Conservation (phyloP, 2,797 vertebrate genomes). For the Meda fulgida region DNA sequence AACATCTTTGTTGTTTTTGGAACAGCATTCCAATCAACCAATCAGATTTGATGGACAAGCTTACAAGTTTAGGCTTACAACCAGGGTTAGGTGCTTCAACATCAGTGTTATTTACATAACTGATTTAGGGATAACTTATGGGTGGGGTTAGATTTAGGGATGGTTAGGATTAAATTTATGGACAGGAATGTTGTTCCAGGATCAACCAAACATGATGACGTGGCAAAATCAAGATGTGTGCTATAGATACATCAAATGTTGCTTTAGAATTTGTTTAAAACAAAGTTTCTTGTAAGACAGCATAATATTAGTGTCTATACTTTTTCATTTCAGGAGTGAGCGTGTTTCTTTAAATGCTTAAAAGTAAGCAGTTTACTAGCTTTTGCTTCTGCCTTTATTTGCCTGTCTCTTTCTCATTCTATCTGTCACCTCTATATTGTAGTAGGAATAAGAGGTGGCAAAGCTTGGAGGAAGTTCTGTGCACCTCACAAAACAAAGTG, state of each 20-base stretch:
- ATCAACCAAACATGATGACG: too few relatives aligned
- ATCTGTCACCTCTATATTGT: slow-evolving; percentile 76
- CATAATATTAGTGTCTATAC: neutral
- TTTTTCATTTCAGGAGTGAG: neutral
- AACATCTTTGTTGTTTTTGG: too few relatives aligned
- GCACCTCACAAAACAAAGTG: slow-evolving; percentile 74
- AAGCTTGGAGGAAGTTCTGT: slow-evolving; percentile 75
- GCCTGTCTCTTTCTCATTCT: slow-evolving; percentile 59
- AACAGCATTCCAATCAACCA: too few relatives aligned
- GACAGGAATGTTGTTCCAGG: too few relatives aligned
- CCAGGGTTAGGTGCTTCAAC: too few relatives aligned
- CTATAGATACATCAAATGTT: neutral
- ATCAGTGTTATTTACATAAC: too few relatives aligned
- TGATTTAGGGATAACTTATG: too few relatives aligned
- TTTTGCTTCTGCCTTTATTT: slow-evolving; percentile 35
- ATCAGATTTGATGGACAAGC: too few relatives aligned
- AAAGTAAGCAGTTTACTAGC: slow-evolving; percentile 44
- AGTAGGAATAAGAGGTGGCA: slow-evolving; percentile 78
- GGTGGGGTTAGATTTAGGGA: too few relatives aligned
- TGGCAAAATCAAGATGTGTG: too few relatives aligned
- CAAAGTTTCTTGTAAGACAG: neutral
- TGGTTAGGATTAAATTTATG: too few relatives aligned
- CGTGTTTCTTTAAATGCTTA: slow-evolving; percentile 25
- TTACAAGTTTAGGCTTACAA: too few relatives aligned
- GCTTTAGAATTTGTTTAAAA: neutral